Conservation (phyloP, 1,140 invertebrate genomes). For the Dinoponera quadriceps region DNA sequence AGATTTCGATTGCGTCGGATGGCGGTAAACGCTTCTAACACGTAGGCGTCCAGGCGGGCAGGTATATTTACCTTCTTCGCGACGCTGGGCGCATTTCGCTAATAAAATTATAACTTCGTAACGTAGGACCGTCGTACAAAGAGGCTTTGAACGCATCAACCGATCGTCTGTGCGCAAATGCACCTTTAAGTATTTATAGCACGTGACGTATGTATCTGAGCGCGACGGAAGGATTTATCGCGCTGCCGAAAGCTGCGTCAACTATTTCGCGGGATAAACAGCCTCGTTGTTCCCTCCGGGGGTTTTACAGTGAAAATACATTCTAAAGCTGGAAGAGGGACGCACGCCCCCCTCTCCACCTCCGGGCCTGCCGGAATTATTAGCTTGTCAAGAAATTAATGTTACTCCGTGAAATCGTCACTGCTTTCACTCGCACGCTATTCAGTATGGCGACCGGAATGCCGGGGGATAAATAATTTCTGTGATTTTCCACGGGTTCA, state of each 20-base stretch:
- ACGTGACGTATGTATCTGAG: constrained; percentile 70
- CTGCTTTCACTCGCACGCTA: constrained; percentile 49
- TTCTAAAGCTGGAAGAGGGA: background rate
- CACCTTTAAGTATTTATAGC: constrained; percentile 71
- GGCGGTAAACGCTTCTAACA: constrained; percentile 6
- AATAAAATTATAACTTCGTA: constrained; percentile 66
- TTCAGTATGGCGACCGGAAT: constrained; percentile 11
- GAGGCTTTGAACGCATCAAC: constrained; percentile 64
- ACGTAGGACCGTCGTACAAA: constrained; percentile 54
- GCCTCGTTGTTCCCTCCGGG: constrained; percentile 64
- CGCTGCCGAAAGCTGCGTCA: constrained; percentile 71
- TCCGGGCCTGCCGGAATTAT: constrained; percentile 29
- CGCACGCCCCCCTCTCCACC: background rate
- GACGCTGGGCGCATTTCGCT: constrained; percentile 39
- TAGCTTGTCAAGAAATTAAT: constrained; percentile 58
- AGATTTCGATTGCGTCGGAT: constrained; percentile 8
- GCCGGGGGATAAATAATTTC: constrained; percentile 51
- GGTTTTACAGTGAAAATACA: constrained; percentile 64
- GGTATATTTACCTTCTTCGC: constrained; percentile 60
- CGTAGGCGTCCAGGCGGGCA: background rate
- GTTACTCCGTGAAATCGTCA: constrained; percentile 41
- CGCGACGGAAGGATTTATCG: constrained; percentile 70
- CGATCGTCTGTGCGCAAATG: constrained; percentile 60
- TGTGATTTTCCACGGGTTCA: constrained; percentile 41
- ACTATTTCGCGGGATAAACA: constrained; percentile 70